A percentile compares a stretch with the other conserved stretches of the same genome.
phyloP scores from a whole-genome alignment of 2,113 vertebrate species.

The Lates calcarifer region DNA sequence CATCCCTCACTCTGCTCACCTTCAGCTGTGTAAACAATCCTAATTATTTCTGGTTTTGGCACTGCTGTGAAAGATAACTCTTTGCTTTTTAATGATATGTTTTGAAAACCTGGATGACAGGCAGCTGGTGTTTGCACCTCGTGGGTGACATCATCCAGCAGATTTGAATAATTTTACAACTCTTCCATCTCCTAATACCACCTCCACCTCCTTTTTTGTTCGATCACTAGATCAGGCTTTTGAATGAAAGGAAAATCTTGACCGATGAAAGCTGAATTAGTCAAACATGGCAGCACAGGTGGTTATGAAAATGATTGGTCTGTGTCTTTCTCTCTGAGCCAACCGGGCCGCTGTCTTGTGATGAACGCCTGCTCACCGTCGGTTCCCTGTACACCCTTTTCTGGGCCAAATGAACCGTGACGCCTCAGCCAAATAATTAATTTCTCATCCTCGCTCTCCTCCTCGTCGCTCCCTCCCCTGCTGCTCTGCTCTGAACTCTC shows the following conservation, averaged over 20 bases:
- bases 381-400: constrained; percentile 28
- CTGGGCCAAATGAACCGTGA: constrained; percentile 60
- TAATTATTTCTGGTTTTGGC: constrained; percentile 16
- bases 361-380: constrained; percentile 14
- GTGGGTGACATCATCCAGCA: not conserved
- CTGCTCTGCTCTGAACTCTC: constrained; percentile 41
- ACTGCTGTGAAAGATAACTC: not conserved
- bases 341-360: not conserved
- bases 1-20: not conserved
- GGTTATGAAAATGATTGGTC: constrained; percentile 13
- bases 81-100: not conserved
- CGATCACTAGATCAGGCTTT: not conserved
- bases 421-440: constrained; percentile 63
- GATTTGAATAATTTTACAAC: not conserved
- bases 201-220: not conserved
- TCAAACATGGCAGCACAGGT: constrained; percentile 8
- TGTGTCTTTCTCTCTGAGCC: not conserved
- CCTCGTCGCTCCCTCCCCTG: not conserved
- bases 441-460: constrained; percentile 43
- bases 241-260: constrained; percentile 2
- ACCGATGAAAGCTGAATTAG: constrained; percentile 25
- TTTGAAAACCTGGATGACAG: too few relatives aligned
- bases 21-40: constrained; percentile 14
- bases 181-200: too few relatives aligned
- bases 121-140: not conserved